Evolutionary conservation across 2,797 vertebrate species (phyloP), one percentile per base, ranked within the genome.

Genomic region (Pogonophryne albipinna): DNA sequence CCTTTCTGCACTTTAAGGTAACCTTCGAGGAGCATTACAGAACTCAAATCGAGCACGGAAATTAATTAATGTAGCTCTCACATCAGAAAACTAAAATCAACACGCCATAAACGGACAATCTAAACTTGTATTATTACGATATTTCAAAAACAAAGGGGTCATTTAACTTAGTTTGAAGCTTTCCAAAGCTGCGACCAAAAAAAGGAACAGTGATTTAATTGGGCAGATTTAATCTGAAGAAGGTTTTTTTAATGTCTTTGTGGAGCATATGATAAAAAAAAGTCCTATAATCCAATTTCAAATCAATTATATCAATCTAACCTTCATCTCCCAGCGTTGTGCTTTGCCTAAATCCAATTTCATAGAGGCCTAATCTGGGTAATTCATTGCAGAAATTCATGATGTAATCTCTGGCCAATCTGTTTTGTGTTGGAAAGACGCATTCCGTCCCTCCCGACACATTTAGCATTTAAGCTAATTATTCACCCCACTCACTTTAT

Each of bases 341-440:
- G 85, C 82, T 84, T 82, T 85, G 86, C 78, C 91, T 80, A 93
- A 92, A 93, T 93, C 87, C 86, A 92, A 92, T 92, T 92, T 91
- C 89, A 93, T 86, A 91, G 84, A 85, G 83, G 83, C 83, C 81
- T 94, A 94, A 94, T 94, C 91, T 88, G 88, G 74, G 70, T 93
- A 90, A 93, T 94, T 94, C 91, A 92, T 88, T 87, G 87, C 91
- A 94, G 91, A 91, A 93, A 77, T 91, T 89, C 81, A 80, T 91
- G 91, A 94, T 94, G 92, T 92, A 94, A 94, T 94, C 89, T 90
- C 74, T 83, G 84, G 83, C 78, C 88, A 91, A 85, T 87, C 77
- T 90, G 86, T 87, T 92, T 89, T 84, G 85, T 86, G 85, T 82
- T 91, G 89, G 88, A 84, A 87, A 72, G 79, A 87, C 84, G 89